These are phyloP conservation scores for Drosophila affinis DNA, from an alignment of 2,888 invertebrate species.

Conservation along the genomic window DNA sequence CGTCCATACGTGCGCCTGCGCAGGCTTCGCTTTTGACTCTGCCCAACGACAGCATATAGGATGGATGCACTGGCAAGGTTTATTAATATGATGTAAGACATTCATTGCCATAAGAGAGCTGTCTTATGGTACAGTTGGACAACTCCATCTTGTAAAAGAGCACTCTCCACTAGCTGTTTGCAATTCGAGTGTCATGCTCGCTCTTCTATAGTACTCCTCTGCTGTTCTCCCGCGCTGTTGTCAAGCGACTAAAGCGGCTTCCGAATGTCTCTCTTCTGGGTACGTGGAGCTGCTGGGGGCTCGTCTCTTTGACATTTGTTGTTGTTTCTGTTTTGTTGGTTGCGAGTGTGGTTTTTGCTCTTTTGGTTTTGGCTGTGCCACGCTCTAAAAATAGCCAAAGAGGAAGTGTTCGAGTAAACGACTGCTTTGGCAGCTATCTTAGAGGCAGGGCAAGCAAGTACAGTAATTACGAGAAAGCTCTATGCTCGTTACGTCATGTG, in stretches of 20 bases:
- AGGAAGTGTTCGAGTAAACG: slow-evolving; percentile 36
- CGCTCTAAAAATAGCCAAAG: slow-evolving; percentile 41
- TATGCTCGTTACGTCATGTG: slow-evolving; percentile 35
- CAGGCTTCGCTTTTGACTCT: slow-evolving; percentile 29
- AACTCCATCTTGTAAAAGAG: background rate
- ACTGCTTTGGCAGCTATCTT: slow-evolving; percentile 23
- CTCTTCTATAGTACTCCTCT: slow-evolving; percentile 1
- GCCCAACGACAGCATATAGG: slow-evolving; percentile 12
- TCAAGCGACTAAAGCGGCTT: slow-evolving; percentile 19
- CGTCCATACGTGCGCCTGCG: slow-evolving; percentile 51
- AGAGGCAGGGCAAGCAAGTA: slow-evolving; percentile 42
- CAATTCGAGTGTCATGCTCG: background rate
- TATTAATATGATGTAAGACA: no score
- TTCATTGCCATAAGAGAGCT: background rate
- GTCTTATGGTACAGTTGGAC: background rate
- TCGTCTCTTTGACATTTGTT: slow-evolving; percentile 54
- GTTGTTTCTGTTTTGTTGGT: slow-evolving; percentile 21
- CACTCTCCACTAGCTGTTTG: slow-evolving; percentile 3
- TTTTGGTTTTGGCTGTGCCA: slow-evolving; percentile 12
- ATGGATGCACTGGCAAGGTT: slow-evolving; percentile 8
- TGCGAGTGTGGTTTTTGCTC: slow-evolving; percentile 15
- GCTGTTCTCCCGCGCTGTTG: slow-evolving; percentile 29
- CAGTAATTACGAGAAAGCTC: slow-evolving; percentile 46
- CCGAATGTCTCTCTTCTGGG: slow-evolving; percentile 1
- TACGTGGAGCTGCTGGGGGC: slow-evolving; percentile 56